Evolutionary conservation across 1,140 invertebrate genomes (phyloP), one percentile per base, ranked within the genome.

Genomic region (Teleogryllus occipitalis): DNA sequence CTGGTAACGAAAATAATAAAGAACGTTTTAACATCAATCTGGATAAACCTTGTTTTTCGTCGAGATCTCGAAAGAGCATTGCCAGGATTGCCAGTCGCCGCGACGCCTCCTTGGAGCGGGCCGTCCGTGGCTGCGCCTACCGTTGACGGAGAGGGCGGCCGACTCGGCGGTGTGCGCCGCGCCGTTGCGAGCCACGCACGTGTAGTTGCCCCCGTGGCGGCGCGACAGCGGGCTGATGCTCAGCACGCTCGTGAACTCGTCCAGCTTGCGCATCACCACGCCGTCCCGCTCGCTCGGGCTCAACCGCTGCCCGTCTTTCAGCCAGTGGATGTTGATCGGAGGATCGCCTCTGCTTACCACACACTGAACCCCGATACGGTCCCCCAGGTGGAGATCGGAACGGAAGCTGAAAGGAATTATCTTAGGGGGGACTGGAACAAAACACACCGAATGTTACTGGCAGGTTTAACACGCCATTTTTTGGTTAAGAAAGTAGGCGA

Each of bases 281-380:
- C 77, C 77, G 2, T 65, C 54, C 10, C 54, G 49, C 21, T 77
- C 72, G 75, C 47, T 54, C 49, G 48, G 12, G 47, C 73, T 77
- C 49, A 76, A 77, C 54, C 49, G 47, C 1, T 82, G 80, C 74
- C 85, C 85, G 82, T 88, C 86, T 83, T 89, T 88, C n/a, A 86
- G 82, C 89, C 89, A 90, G 21, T 81, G 81, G 77, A 90, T 87
- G 76, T 83, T 83, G 8, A 90, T 85, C 10, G 89, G 89, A 49
- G 87, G 84, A 83, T 90, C 89, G 8, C 89, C 89, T 83, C 88
- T 87, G 80, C 87, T 87, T 8, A 88, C 85, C 22, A 87, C 84
- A 83, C 88, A 89, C 21, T 87, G 85, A 54, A 89, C 84, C 46
- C 86, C 86, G 48, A 88, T 86, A 75, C 87, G 83, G 79, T 87